Evolutionary conservation across 2,113 vertebrate species (phyloP).

Genomic region (Ammodytes marinus): DNA sequence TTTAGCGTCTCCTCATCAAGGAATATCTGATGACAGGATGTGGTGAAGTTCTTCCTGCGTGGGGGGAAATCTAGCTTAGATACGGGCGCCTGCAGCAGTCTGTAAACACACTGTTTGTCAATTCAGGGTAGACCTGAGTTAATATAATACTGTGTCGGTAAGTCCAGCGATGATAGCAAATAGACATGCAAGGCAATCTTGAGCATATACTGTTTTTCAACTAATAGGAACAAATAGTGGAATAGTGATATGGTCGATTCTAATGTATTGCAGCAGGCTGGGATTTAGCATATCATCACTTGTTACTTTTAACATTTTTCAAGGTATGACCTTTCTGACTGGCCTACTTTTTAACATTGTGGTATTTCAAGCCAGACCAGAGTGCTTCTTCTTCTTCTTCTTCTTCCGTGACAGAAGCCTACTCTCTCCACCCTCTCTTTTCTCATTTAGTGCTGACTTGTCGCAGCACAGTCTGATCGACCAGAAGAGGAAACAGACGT

Average conservation of each 20-base stretch:
- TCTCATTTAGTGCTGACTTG: neutral
- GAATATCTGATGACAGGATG: slow-evolving; percentile 18
- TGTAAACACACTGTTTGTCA: neutral
- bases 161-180: neutral
- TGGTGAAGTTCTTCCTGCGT: neutral
- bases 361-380: no score
- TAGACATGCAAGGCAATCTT: neutral
- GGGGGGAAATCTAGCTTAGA: neutral
- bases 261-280: neutral
- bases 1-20: neutral
- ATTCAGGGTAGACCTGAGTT: neutral
- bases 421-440: neutral
- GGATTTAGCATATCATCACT: neutral
- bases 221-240: neutral
- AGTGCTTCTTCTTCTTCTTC: neutral
- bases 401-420: neutral
- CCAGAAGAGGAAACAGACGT: slow-evolving; percentile 62
- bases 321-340: neutral
- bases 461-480: neutral
- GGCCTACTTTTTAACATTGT: neutral
- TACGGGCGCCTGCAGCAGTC: neutral
- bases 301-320: neutral
- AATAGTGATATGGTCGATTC: no score
- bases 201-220: neutral
- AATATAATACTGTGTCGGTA: neutral